These are phyloP conservation scores for Nasonia longicornis DNA, from an alignment of 1,140 invertebrate species.

Conservation along the genomic window DNA sequence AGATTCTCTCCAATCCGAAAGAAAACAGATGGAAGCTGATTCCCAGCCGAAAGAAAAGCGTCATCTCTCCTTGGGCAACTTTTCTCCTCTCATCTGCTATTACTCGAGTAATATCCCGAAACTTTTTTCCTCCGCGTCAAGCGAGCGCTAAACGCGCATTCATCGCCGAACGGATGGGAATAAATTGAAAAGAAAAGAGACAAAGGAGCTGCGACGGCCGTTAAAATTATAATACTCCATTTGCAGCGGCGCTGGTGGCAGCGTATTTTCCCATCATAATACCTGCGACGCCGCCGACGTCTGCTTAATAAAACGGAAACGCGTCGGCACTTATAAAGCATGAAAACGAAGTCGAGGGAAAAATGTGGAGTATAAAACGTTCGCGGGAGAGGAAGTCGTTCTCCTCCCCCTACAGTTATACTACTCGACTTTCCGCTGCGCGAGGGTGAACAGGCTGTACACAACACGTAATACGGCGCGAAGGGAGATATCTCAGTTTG, in stretches of 20 bases:
- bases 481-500: neutral
- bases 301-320: slow-evolving; percentile 39
- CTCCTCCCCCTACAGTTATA: neutral
- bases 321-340: slow-evolving; percentile 30
- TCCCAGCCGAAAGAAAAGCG: too few relatives aligned
- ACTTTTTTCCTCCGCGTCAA: too few relatives aligned
- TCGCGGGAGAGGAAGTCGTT: slow-evolving; percentile 4
- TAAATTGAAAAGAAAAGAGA: neutral
- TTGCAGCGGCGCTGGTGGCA: neutral
- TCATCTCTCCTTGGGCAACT: too few relatives aligned
- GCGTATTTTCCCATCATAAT: slow-evolving; percentile 13
- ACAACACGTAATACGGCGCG: neutral
- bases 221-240: slow-evolving; percentile 16
- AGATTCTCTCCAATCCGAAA: too few relatives aligned
- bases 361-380: slow-evolving; percentile 11
- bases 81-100: too few relatives aligned
- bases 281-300: neutral
- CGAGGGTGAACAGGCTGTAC: slow-evolving; percentile 5
- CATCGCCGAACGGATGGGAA: too few relatives aligned
- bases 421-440: neutral
- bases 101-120: too few relatives aligned
- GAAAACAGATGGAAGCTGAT: too few relatives aligned
- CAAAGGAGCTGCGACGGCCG: neutral
- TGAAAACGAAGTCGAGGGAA: neutral
- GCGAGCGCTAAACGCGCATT: too few relatives aligned